Evolutionary conservation across 2,113 vertebrate species (phyloP).

Genomic region (Gadus chalcogrammus): DNA sequence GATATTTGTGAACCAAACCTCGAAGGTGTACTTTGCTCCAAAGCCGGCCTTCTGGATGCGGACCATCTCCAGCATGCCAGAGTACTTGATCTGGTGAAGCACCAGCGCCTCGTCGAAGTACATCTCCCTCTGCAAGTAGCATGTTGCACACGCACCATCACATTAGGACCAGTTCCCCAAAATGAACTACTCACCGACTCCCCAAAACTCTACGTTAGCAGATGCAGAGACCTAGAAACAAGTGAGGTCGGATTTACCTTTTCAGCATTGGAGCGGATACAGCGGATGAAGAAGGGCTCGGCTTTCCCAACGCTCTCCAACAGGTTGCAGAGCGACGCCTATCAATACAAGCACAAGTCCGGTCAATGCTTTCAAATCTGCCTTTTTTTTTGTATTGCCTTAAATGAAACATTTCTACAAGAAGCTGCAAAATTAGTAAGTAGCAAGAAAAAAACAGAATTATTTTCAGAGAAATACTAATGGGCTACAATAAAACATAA

Average conservation of each 20-base stretch:
- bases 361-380: too few relatives aligned
- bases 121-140: constrained; percentile 79
- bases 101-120: constrained; percentile 86
- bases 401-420: too few relatives aligned
- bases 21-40: constrained; percentile 88
- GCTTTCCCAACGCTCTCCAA: constrained; percentile 81
- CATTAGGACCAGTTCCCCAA: not conserved
- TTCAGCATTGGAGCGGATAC: constrained; percentile 86
- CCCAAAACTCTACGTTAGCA: too few relatives aligned
- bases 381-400: too few relatives aligned
- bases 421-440: too few relatives aligned
- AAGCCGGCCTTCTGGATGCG: constrained; percentile 86
- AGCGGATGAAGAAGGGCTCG: constrained; percentile 91
- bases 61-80: constrained; percentile 85
- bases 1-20: constrained; percentile 65
- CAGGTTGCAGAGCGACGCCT: constrained; percentile 86
- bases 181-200: too few relatives aligned
- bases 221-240: too few relatives aligned
- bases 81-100: constrained; percentile 86
- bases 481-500: too few relatives aligned
- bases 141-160: not conserved
- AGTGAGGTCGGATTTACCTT: constrained; percentile 72
- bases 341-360: constrained; percentile 28
- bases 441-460: too few relatives aligned
- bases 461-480: too few relatives aligned